Evolutionary conservation across 2,113 vertebrate genomes (phyloP), one percentile per base, ranked within the genome.

Genomic region (Triplophysa dalaica): DNA sequence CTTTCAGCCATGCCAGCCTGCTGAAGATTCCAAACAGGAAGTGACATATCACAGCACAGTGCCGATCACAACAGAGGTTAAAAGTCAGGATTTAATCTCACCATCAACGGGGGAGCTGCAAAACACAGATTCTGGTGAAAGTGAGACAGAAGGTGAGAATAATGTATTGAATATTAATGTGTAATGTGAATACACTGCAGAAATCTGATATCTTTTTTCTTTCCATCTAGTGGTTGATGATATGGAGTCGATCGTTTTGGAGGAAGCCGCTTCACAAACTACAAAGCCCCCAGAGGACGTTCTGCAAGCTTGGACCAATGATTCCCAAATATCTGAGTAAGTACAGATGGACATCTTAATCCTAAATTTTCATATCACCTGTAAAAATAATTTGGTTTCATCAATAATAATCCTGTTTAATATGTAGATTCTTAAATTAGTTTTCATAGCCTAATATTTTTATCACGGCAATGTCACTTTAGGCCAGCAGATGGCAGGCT

Each of bases 241-340:
- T 80, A 78, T 98, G 87, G 96, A 98, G 90, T 91, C 87, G 4
- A 87, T 98, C 85, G 43, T 94, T 68, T 88, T 98, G 68, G 92
- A 92, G 76, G 95, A 96, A 81, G 70, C 48, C 8, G 82, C 89
- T 17, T 81, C 54, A 79, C 86, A 83, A 80, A 73, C 62, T 21
- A 77, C 83, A 8, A 81, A 80, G 43, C 81, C 86, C 70, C 89
- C 92, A 3, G 41, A 80, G 70, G 74, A 56, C 60, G 85, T 93
- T 75, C 82, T 90, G 67, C 90, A 92, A 68, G 95, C 94, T 1
- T 98, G 97, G 97, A 88, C 91, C 65, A 87, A 90, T 83, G 89
- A 93, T 65, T 84, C 45, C 62, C 79, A 70, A 10, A 84, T 76
- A 81, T 22, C 80, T 75, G 68, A 80, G 89, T 94, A 90, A 87